Evolutionary conservation across 1,140 invertebrate genomes (phyloP), one percentile per base, ranked within the genome.

Genomic region (Drosophila subpulchrella): DNA sequence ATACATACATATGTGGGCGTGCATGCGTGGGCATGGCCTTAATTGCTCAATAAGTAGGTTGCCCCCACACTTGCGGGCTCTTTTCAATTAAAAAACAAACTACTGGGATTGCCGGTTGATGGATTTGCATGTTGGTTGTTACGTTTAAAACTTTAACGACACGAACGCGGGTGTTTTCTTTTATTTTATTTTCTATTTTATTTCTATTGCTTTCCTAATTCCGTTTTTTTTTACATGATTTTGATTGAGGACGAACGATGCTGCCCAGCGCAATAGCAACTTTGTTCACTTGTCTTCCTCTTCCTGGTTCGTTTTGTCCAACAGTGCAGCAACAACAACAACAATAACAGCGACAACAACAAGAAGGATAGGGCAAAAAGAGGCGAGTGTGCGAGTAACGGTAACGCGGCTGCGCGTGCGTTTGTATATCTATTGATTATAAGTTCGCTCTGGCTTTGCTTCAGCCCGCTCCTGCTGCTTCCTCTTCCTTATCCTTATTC

Each of bases 351-450:
- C 42, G 4, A 7, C 15, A 8, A 20, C 38, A 13, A 6, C 38
- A n/a, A 13, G 38, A 39, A n/a, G 15, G 41, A 11, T 2, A 46
- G 11, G 42, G 42, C 42, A 11, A 20, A 46, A 46, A 46, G 42
- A 20, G 42, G 15, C 42, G 42, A 46, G 42, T 46, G 46, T 51
- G 32, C 46, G 44, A 55, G 55, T 56, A 54, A 67, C 27, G 27
- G 53, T 67, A 79, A 59, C 83, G 75, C 48, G 20, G 65, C 61
- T n/a, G 60, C 36, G 47, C 62, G 46, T 51, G 65, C 65, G 75
- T 82, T 73, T 83, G 41, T 83, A 77, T 86, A 79, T 81, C 71
- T 88, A 86, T 86, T 86, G 82, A 86, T 86, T 86, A 86, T 82
- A 86, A 82, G 77, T 88, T 82, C 54, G 78, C 74, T 74, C 75